Evolutionary conservation across 2,797 vertebrate species (phyloP).

Genomic region (Brachyalestes nurse): DNA sequence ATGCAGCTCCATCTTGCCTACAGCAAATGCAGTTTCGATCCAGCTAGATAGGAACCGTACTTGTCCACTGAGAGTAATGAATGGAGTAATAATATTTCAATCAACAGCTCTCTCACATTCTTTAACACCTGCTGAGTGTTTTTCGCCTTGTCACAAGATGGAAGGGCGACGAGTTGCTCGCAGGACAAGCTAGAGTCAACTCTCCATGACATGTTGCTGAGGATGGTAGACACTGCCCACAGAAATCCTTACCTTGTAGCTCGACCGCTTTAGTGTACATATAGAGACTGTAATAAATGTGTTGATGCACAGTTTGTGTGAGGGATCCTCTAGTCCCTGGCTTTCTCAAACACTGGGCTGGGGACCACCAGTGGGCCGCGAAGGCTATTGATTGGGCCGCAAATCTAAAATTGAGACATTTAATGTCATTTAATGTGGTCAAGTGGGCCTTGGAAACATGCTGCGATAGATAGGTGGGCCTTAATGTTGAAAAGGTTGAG

Average conservation of each 20-base stretch:
- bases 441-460: too few relatives aligned
- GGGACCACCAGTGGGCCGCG: too few relatives aligned
- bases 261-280: not conserved
- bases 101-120: not conserved
- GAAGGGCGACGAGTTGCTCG: not conserved
- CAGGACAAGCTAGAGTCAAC: not conserved
- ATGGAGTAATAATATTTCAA: conserved; percentile 37
- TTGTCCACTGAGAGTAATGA: conserved; percentile 38
- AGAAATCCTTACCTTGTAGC: not conserved
- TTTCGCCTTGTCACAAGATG: not conserved
- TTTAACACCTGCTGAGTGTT: not conserved
- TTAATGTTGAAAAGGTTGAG: too few relatives aligned
- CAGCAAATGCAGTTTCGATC: conserved; percentile 44
- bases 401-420: too few relatives aligned
- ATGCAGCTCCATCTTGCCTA: conserved; percentile 26
- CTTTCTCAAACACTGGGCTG: too few relatives aligned
- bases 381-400: too few relatives aligned
- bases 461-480: too few relatives aligned
- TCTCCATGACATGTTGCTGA: not conserved
- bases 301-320: not conserved
- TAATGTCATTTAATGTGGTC: too few relatives aligned
- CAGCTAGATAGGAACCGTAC: conserved; percentile 7
- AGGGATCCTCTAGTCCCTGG: not conserved
- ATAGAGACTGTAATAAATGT: not conserved
- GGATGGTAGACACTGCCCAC: not conserved